Base-by-base conservation (phyloP, 2,888 invertebrate species). In the Nemapogon koenigi region DNA sequence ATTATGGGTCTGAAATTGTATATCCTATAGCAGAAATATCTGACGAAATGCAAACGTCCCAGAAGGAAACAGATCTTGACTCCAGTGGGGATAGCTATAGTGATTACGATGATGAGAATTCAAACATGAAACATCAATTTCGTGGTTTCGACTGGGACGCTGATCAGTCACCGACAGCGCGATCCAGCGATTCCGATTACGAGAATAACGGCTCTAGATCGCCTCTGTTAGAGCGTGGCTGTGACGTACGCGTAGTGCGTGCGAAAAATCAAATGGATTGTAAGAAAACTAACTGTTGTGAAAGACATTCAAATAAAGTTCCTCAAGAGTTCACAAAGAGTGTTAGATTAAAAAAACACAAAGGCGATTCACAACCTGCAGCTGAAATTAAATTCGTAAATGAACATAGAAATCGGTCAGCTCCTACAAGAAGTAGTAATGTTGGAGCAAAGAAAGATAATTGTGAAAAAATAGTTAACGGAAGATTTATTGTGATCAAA, bases 11-110 rank as follows among this genome's bases (percentile, higher is more conserved):
- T 2, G 89, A 90, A 62, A 88, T 89, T 41, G 85, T 90, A 1
- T 91, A 91, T 62, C 91, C 92, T 3, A 91, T 92, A 49, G 91
- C 89, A 1, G 92, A 92, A 67, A 90, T 90, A 57, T 87, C 88
- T 1, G 91, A 90, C 53, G 91, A 91, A 62, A 87, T 85, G 72
- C 85, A 85, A 56, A 84, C 84, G 7, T 84, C 84, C 1, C 84
- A 85, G 48, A 83, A 84, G 29, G 84, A 84, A 52, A 83, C 83
- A 0, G 84, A 85, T 52, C 52, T 83, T 42, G 81, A 81, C 47
- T 84, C 84, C 0, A 78, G 81, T 31, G 83, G 81, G 15, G 81
- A 82, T 47, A 84, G 84, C 42, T 84, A 83, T 48, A 83, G 82
- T 42, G 84, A 85, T 53, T 83, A 81, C 48, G 85, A 86, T 43